A percentile compares a stretch with the other conserved stretches of the same genome.
phyloP scores from a whole-genome alignment of 2,797 vertebrate genomes.

The Urophycis tenuis region DNA sequence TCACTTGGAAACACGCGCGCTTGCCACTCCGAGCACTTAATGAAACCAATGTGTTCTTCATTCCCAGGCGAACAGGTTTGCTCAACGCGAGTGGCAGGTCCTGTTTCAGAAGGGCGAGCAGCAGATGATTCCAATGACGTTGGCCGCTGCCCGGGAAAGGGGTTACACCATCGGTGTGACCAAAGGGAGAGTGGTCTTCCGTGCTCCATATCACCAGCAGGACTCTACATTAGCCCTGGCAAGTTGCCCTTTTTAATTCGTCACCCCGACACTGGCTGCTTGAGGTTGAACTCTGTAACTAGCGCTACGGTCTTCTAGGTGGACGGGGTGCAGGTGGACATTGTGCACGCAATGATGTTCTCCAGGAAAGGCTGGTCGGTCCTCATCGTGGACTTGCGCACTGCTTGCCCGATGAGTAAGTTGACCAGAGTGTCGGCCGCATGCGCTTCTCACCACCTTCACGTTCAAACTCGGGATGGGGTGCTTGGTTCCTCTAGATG shows the following conservation, averaged over 20 bases:
- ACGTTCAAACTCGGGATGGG: rapidly evolving
- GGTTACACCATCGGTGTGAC: slow-evolving; percentile 65
- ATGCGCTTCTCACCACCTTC: neutral
- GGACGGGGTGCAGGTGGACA: slow-evolving; percentile 52
- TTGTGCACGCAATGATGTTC: slow-evolving; percentile 60
- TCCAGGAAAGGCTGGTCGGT: slow-evolving; percentile 72
- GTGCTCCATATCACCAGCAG: slow-evolving; percentile 60
- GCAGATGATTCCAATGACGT: slow-evolving; percentile 44
- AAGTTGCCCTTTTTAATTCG: neutral
- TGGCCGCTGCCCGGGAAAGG: slow-evolving; percentile 55
- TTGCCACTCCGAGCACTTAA: neutral
- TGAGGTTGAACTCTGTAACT: neutral
- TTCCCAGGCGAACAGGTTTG: slow-evolving; percentile 31
- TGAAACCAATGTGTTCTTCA: neutral
- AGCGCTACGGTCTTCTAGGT: slow-evolving; percentile 39
- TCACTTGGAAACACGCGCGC: neutral
- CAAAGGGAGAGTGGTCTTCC: slow-evolving; percentile 61
- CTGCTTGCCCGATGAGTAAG: slow-evolving; percentile 70
- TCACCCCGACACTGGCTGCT: neutral
- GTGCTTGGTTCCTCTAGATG: slow-evolving; percentile 33
- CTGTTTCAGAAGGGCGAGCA: slow-evolving; percentile 60
- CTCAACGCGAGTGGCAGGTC: slow-evolving; percentile 64
- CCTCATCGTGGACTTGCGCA: slow-evolving; percentile 69
- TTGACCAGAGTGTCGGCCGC: neutral
- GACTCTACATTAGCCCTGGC: slow-evolving; percentile 58